Evolutionary conservation across 1,140 invertebrate species (phyloP).

Genomic region (Leptinotarsa defecta): DNA sequence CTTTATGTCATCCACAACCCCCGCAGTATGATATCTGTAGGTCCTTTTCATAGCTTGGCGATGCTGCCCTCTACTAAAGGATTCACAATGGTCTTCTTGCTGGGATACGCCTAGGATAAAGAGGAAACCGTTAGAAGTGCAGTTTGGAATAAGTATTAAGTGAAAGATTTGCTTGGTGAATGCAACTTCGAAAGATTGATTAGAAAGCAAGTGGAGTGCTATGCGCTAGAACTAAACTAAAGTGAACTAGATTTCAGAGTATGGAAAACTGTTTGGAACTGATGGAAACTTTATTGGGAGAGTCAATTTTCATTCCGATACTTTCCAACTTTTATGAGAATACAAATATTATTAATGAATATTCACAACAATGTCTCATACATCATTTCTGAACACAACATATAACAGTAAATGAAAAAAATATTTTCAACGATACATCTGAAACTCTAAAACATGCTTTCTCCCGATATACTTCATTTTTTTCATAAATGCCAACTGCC

Average conservation of each 20-base stretch:
- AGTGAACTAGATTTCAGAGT: slow-evolving; percentile 24
- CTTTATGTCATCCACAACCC: slow-evolving; percentile 70
- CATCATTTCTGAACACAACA: too few relatives aligned
- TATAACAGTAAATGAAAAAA: too few relatives aligned
- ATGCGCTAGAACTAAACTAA: slow-evolving; percentile 24
- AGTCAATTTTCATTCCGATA: too few relatives aligned
- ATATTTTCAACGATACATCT: too few relatives aligned
- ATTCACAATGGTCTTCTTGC: slow-evolving; percentile 49
- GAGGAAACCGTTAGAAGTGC: not conserved
- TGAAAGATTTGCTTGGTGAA: too few relatives aligned
- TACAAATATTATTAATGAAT: too few relatives aligned
- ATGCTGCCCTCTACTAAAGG: slow-evolving; percentile 53
- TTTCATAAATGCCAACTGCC: too few relatives aligned
- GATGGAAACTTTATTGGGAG: not conserved
- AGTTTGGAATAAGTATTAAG: not conserved
- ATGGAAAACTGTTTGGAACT: slow-evolving; percentile 11
- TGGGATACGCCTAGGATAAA: slow-evolving; percentile 37
- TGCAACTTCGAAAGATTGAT: not conserved
- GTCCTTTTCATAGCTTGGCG: slow-evolving; percentile 58
- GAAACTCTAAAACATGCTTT: too few relatives aligned
- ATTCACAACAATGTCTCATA: too few relatives aligned
- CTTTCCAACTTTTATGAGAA: too few relatives aligned
- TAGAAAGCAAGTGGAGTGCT: slow-evolving; percentile 24
- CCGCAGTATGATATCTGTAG: slow-evolving; percentile 68
- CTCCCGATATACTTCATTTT: too few relatives aligned